Conservation (phyloP, 2,113 vertebrate genomes). For the Montifringilla adamsi region DNA sequence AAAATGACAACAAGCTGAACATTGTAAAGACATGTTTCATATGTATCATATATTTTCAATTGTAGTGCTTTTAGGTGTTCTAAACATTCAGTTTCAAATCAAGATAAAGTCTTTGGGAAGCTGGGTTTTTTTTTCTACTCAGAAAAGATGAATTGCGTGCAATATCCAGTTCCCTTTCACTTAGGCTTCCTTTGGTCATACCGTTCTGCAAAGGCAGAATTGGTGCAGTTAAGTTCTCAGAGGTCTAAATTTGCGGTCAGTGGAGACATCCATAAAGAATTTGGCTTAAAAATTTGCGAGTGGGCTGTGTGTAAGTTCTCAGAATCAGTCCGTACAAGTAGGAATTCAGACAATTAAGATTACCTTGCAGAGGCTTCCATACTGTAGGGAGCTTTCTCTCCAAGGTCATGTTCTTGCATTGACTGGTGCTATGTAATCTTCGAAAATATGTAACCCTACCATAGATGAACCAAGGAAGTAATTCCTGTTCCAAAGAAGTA, state of each 20-base stretch:
- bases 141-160: background rate
- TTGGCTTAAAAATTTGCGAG: background rate
- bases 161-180: background rate
- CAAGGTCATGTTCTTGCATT: background rate
- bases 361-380: background rate
- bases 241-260: background rate
- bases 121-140: background rate
- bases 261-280: background rate
- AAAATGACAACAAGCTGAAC: background rate
- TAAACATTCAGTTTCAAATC: background rate
- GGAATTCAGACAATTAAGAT: background rate
- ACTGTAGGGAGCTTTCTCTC: background rate
- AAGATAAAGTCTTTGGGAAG: background rate
- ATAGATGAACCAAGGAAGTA: background rate
- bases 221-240: background rate
- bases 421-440: background rate
- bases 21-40: background rate
- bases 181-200: background rate
- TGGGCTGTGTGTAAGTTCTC: background rate
- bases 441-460: background rate
- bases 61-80: background rate
- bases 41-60: background rate
- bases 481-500: background rate
- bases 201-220: background rate
- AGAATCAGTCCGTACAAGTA: background rate